A percentile compares a stretch with the other conserved stretches of the same genome.
phyloP scores from a whole-genome alignment of 2,888 invertebrate genomes.

The Ophion costatus region DNA sequence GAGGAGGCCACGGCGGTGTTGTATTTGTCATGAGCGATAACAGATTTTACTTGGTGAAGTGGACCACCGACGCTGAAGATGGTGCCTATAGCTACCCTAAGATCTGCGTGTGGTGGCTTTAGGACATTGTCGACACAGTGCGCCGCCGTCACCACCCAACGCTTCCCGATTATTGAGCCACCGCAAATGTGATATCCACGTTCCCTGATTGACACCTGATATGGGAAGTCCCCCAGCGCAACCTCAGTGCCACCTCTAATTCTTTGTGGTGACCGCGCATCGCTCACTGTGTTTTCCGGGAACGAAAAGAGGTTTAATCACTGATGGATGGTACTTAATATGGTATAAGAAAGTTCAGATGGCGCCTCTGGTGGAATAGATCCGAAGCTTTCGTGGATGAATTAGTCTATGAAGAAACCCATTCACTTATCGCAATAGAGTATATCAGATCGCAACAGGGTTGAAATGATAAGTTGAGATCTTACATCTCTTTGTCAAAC shows the following conservation, averaged over 20 bases:
- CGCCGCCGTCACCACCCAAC: constrained; percentile 71
- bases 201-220: constrained; percentile 67
- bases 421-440: too few relatives aligned
- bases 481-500: too few relatives aligned
- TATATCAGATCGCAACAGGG: too few relatives aligned
- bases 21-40: constrained; percentile 39
- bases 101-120: constrained; percentile 37
- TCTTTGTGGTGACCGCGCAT: constrained; percentile 32
- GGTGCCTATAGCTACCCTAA: constrained; percentile 60
- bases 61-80: constrained; percentile 16
- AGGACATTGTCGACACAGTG: constrained; percentile 63
- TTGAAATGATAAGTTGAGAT: too few relatives aligned
- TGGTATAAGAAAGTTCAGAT: too few relatives aligned
- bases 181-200: constrained; percentile 68
- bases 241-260: constrained; percentile 69
- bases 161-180: constrained; percentile 68
- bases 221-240: constrained; percentile 66
- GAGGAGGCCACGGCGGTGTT: not conserved
- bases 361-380: not conserved
- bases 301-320: not conserved
- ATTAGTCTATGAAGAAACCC: not conserved
- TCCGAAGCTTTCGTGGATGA: not conserved
- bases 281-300: not conserved
- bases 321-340: not conserved
- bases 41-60: constrained; percentile 41